A percentile compares a stretch with the other conserved stretches of the same genome.
phyloP scores from a whole-genome alignment of 2,888 invertebrate genomes.

The Drosophila algonquin region DNA sequence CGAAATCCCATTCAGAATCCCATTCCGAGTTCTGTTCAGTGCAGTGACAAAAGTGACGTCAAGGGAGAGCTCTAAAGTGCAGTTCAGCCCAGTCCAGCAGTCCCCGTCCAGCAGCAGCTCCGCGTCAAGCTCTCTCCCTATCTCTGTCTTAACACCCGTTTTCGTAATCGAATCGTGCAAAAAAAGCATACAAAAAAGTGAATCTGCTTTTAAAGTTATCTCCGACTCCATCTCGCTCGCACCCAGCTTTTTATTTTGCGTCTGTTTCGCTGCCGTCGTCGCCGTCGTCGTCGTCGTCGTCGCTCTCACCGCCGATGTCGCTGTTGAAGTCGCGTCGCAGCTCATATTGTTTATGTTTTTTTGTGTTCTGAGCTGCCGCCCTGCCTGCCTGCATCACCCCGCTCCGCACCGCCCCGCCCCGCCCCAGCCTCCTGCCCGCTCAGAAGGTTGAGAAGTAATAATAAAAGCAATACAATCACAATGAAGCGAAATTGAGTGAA shows the following conservation, averaged over 20 bases:
- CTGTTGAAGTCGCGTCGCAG: constrained; percentile 51
- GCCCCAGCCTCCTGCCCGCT: constrained; percentile 24
- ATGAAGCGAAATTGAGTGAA: constrained; percentile 75
- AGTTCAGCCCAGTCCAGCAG: constrained; percentile 21
- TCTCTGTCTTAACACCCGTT: constrained; percentile 45
- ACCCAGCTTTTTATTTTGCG: constrained; percentile 51
- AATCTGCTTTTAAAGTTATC: constrained; percentile 69
- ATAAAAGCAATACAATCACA: constrained; percentile 72
- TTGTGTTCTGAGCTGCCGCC: constrained; percentile 66
- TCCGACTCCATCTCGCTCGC: constrained; percentile 57
- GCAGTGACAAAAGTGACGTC: constrained; percentile 43
- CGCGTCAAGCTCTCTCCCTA: constrained; percentile 55
- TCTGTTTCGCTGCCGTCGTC: constrained; percentile 24
- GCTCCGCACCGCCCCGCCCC: not conserved
- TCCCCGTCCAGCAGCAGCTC: constrained; percentile 27
- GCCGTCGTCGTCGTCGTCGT: constrained; percentile 5
- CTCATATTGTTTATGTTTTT: constrained; percentile 77
- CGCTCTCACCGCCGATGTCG: constrained; percentile 15
- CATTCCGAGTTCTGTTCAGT: constrained; percentile 17
- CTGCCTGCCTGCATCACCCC: not conserved
- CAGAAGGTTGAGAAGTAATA: constrained; percentile 69
- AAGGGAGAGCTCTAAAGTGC: constrained; percentile 36
- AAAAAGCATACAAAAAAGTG: constrained; percentile 66
- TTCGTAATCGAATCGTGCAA: constrained; percentile 69
- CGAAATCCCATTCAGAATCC: not conserved